These are phyloP conservation scores for Sylvilagus floridanus DNA, from an alignment of 2,797 vertebrate genomes.

Conservation along the genomic window DNA sequence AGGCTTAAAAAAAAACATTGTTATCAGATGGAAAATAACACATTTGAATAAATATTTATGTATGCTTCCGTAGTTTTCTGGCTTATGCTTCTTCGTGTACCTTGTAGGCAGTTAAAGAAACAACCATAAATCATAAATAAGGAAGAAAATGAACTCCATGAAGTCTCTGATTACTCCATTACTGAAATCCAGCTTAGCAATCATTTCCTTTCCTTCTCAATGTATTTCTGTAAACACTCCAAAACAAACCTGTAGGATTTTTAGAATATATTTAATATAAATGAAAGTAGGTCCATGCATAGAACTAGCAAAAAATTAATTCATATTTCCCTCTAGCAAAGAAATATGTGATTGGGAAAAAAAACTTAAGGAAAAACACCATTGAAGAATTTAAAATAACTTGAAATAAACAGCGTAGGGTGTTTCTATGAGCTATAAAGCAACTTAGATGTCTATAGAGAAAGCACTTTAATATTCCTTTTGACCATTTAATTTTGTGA, in stretches of 20 bases:
- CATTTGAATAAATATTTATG: conserved; percentile 77
- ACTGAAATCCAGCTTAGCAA: conserved; percentile 71
- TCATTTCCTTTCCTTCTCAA: conserved; percentile 64
- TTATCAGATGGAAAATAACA: conserved; percentile 55
- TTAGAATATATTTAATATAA: conserved; percentile 67
- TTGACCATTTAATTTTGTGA: neutral
- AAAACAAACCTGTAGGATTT: conserved; percentile 75
- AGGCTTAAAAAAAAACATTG: neutral
- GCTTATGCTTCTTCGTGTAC: conserved; percentile 63
- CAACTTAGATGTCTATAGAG: neutral
- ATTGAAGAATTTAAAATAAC: conserved; percentile 70
- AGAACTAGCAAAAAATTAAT: conserved; percentile 64
- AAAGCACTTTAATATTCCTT: conserved; percentile 35
- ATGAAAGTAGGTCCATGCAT: conserved; percentile 55
- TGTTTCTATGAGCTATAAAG: neutral
- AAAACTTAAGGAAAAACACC: conserved; percentile 36
- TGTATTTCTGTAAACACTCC: conserved; percentile 62
- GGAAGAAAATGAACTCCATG: conserved; percentile 71
- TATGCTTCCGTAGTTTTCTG: conserved; percentile 61
- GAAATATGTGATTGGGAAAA: neutral
- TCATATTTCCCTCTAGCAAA: conserved; percentile 54
- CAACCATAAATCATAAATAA: conserved; percentile 74
- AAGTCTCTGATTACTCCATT: conserved; percentile 68
- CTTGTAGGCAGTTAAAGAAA: conserved; percentile 78
- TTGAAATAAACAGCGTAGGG: conserved; percentile 43